phyloP scores from a whole-genome alignment of 2,797 vertebrate species.

The Yasuhikotakia modesta region DNA sequence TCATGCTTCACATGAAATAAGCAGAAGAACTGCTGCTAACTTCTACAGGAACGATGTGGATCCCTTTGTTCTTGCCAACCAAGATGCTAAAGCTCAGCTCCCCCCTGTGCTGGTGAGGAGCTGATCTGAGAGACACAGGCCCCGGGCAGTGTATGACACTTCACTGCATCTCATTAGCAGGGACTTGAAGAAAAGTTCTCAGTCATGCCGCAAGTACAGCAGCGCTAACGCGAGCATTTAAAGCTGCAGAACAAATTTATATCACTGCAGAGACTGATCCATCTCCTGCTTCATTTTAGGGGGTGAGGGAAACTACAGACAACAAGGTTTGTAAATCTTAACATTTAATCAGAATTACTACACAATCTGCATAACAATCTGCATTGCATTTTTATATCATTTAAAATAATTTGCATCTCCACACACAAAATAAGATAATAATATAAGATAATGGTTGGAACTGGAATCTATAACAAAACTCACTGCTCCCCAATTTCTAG shows the following conservation, averaged over 20 bases:
- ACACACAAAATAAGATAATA: background rate
- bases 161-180: slow-evolving; percentile 73
- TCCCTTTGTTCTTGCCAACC: slow-evolving; percentile 40
- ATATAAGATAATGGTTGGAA: background rate
- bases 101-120: slow-evolving; percentile 61
- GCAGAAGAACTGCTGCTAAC: background rate
- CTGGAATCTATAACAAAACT: too few relatives aligned
- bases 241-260: slow-evolving; percentile 21
- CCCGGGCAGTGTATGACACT: slow-evolving; percentile 72
- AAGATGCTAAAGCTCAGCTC: slow-evolving; percentile 62
- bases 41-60: slow-evolving; percentile 9
- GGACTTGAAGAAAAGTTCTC: slow-evolving; percentile 62
- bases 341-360: background rate
- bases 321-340: background rate
- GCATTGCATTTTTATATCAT: too few relatives aligned
- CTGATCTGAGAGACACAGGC: slow-evolving; percentile 67
- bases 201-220: slow-evolving; percentile 70
- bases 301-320: background rate
- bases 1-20: slow-evolving; percentile 19
- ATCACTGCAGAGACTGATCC: slow-evolving; percentile 42
- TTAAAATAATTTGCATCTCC: too few relatives aligned
- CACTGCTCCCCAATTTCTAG: too few relatives aligned
- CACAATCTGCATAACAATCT: background rate
- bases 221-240: slow-evolving; percentile 55
- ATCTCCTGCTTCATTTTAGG: background rate